Percentiles rank a stretch among this genome's conserved stretches.
Evolutionary conservation across 2,113 vertebrate genomes (phyloP).

Genomic region (Telmatochromis brichardi): DNA sequence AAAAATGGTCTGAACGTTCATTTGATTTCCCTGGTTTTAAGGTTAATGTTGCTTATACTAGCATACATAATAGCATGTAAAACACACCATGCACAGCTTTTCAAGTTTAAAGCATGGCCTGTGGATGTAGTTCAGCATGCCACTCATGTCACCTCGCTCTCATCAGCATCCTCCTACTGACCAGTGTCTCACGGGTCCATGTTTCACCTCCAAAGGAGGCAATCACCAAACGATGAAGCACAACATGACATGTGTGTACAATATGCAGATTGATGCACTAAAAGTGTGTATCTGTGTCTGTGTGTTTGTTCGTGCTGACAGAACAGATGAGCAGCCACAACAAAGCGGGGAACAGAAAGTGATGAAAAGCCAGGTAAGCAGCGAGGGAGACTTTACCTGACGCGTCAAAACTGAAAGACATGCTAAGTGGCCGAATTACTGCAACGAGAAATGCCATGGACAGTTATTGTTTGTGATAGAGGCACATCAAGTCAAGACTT

Average conservation of each 20-base stretch:
- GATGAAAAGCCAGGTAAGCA: constrained; percentile 67
- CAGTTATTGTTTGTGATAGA: constrained; percentile 25
- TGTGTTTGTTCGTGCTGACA: neutral
- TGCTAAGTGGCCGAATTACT: constrained; percentile 93
- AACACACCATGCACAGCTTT: neutral
- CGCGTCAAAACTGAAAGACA: constrained; percentile 99
- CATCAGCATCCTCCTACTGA: constrained; percentile 7
- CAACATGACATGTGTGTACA: constrained; percentile 28
- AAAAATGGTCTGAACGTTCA: neutral
- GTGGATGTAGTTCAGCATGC: neutral
- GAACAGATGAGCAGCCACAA: constrained; percentile 64
- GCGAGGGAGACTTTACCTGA: constrained; percentile 85
- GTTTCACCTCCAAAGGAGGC: constrained; percentile 1
- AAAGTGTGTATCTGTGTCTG: neutral
- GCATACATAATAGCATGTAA: neutral
- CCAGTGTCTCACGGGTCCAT: constrained; percentile 27
- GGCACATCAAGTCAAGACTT: neutral
- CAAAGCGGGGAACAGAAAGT: constrained; percentile 18
- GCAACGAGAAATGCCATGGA: constrained; percentile 75
- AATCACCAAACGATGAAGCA: constrained; percentile 31
- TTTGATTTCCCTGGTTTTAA: neutral
- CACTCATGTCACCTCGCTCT: neutral
- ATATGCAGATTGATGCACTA: neutral
- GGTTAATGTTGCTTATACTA: neutral
- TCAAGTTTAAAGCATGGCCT: neutral